Evolutionary conservation across 2,797 vertebrate genomes (phyloP), one percentile per base, ranked within the genome.

Genomic region (Anas acuta): DNA sequence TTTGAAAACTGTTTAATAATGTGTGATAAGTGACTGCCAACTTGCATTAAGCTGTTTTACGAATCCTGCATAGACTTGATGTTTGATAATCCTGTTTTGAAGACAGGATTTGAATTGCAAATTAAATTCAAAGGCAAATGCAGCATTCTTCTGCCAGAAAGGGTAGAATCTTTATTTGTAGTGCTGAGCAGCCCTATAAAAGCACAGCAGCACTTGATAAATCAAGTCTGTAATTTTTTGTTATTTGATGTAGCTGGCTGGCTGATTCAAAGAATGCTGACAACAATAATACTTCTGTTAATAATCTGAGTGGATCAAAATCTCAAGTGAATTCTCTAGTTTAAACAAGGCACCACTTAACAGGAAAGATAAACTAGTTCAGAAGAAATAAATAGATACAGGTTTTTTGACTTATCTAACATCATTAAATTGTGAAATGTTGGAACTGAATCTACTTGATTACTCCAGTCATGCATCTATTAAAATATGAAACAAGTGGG

Each of bases 1-100:
- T 94, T 65, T 90, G 53, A 95, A 91, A 90, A 94, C 56, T 92
- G 66, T 72, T 91, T 93, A 93, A 95, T 92, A 96, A 90, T 65
- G 57, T 2, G 1, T 82, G 88, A 89, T 91, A 93, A 95, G 37
- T 15, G 49, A 92, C 89, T 96, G 92, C 74, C 86, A 95, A 95
- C 83, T 82, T 77, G 74, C 32, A 92, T 91, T 94, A 90, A 84
- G 87, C 92, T 90, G 91, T 90, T 95, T 93, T 74, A 91, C 83
- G 53, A 90, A 92, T 84, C 18, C 85, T 89, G 57, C 77, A 84
- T 43, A 75, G 91, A 93, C 90, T 58, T 89, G 74, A 91, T 92
- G 61, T 73, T 93, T 93, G 92, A 95, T 91, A 91, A 94, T 94
- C 53, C 61, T 79, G 26, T 90, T 96, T 83, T 89, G 83, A 95